phyloP scores from a whole-genome alignment of 2,888 invertebrate genomes.

The Cremastobaeus sp. region DNA sequence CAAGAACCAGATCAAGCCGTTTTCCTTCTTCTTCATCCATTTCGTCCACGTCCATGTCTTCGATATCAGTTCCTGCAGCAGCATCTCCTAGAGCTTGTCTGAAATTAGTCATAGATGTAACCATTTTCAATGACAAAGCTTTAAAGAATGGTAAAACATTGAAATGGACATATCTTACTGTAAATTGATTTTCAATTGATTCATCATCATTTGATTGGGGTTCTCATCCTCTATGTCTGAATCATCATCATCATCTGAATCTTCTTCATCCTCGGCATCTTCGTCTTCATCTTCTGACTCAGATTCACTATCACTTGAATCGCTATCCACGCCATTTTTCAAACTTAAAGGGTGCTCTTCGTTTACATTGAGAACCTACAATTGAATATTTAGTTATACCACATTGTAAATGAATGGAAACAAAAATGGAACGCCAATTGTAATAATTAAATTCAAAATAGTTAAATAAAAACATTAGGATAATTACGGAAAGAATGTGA shows the following conservation, averaged over 20 bases:
- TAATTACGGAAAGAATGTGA: conserved; percentile 84
- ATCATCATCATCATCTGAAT: too few species aligned
- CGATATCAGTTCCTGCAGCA: conserved; percentile 82
- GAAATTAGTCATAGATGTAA: too few species aligned
- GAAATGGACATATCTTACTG: conserved; percentile 78
- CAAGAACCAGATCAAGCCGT: conserved; percentile 85
- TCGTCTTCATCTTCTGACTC: conserved; percentile 63
- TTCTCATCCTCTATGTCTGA: conserved; percentile 78
- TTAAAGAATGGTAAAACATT: too few species aligned
- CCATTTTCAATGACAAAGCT: too few species aligned
- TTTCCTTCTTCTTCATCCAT: conserved; percentile 88
- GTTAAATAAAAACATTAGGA: background rate
- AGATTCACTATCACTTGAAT: conserved; percentile 29
- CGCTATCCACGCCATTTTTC: background rate
- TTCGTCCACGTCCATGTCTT: conserved; percentile 86
- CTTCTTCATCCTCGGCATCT: conserved; percentile 79
- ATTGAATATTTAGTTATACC: background rate
- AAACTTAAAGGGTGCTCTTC: conserved; percentile 19
- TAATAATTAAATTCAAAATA: too few species aligned
- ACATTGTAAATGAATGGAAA: too few species aligned
- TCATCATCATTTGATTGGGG: conserved; percentile 83
- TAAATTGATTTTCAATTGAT: conserved; percentile 85
- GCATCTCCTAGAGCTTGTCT: conserved; percentile 83
- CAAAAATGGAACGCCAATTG: too few species aligned
- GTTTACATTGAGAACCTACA: conserved; percentile 36